Evolutionary conservation across 2,113 vertebrate genomes (phyloP).

Genomic region (Rhagologus leucostigma): DNA sequence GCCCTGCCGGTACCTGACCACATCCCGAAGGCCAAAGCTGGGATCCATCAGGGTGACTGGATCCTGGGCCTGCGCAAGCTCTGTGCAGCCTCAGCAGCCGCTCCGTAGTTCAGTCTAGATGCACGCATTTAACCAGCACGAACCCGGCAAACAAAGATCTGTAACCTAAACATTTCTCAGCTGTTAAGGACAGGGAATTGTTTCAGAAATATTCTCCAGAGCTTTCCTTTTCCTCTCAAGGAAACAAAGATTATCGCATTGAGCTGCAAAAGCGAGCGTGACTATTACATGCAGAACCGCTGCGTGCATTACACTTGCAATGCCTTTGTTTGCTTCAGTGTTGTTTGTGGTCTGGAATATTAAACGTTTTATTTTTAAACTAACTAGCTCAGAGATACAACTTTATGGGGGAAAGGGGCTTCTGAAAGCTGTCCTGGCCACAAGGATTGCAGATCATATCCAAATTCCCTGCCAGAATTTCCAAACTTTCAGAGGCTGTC

Average conservation of each 20-base stretch:
- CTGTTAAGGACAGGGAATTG: background rate
- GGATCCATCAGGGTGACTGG: background rate
- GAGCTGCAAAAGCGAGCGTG: background rate
- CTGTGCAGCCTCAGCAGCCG: rapidly evolving
- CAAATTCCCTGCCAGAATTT: background rate
- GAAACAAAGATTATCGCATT: background rate
- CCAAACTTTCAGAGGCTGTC: background rate
- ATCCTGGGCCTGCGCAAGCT: rapidly evolving
- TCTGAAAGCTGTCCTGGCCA: background rate
- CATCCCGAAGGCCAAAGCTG: too few species aligned
- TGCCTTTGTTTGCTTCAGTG: background rate
- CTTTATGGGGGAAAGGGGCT: background rate
- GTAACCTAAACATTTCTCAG: background rate
- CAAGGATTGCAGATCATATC: background rate
- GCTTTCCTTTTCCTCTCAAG: background rate
- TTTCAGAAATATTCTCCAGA: background rate
- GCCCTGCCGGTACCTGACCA: rapidly evolving
- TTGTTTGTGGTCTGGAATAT: background rate
- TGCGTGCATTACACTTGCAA: background rate
- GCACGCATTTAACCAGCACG: background rate
- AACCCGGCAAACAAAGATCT: background rate
- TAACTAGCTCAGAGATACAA: background rate
- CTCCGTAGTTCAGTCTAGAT: background rate
- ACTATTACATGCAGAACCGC: background rate
- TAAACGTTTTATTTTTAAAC: slow-evolving; percentile 13